These are phyloP conservation scores for Trichomalopsis sarcophagae DNA, from an alignment of 1,140 invertebrate genomes.

Conservation along the genomic window DNA sequence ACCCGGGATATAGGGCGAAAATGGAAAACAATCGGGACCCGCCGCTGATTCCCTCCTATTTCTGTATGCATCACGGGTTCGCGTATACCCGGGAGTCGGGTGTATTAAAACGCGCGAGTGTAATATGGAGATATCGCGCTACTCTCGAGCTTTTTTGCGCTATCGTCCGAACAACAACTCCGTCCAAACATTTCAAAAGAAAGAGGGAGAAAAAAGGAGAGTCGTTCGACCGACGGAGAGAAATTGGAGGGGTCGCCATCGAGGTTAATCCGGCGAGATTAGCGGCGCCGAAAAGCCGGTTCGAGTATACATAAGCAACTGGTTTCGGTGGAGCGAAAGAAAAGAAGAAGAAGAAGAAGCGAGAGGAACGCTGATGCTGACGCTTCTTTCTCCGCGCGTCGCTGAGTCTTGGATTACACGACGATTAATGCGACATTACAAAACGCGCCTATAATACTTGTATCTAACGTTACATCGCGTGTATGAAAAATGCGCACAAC, in stretches of 20 bases:
- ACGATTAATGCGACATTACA: constrained; percentile 40
- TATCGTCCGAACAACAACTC: background rate
- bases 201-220: background rate
- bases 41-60: background rate
- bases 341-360: background rate
- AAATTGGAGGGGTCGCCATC: background rate
- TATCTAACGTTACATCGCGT: constrained; percentile 7
- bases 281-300: constrained; percentile 36
- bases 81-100: too few relatives aligned
- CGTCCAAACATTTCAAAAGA: background rate
- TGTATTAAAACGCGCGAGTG: background rate
- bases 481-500: background rate
- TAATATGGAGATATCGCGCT: background rate
- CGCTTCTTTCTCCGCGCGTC: background rate
- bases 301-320: constrained; percentile 20
- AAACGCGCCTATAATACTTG: background rate
- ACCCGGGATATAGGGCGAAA: background rate
- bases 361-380: background rate
- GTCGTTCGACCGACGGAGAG: background rate
- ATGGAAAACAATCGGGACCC: background rate
- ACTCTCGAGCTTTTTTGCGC: background rate
- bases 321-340: background rate
- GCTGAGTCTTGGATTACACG: constrained; percentile 24
- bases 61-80: background rate
- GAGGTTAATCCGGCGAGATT: constrained; percentile 36